A percentile compares a stretch with the other conserved stretches of the same genome.
Evolutionary conservation across 2,113 vertebrate genomes (phyloP).

Genomic region (Turdus rufiventris): DNA sequence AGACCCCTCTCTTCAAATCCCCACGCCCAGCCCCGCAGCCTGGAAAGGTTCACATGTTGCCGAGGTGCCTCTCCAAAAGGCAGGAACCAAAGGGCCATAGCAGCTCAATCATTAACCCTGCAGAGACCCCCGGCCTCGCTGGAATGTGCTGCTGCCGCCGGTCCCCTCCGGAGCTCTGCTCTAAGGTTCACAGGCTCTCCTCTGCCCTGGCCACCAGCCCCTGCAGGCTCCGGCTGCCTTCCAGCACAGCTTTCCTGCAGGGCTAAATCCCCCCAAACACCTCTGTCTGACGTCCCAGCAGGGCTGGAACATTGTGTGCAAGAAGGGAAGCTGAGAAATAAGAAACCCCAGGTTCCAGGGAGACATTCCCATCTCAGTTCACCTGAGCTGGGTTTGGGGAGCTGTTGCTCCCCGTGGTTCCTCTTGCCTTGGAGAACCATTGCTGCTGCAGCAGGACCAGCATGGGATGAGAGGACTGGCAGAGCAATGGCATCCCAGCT

Average conservation of each 20-base stretch:
- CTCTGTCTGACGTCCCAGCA: rapidly evolving
- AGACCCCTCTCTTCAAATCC: not conserved
- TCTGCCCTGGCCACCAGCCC: not conserved
- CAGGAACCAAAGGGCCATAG: constrained; percentile 6
- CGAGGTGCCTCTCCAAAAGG: constrained; percentile 11
- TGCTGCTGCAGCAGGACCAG: not conserved
- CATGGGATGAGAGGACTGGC: rapidly evolving
- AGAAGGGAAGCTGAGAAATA: not conserved
- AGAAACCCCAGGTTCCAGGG: not conserved
- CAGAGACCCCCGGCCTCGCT: constrained; percentile 7
- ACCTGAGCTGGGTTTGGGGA: rapidly evolving
- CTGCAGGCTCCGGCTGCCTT: rapidly evolving
- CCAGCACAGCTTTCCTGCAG: not conserved
- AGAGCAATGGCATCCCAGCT: not conserved
- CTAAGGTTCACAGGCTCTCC: not conserved
- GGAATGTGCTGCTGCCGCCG: not conserved
- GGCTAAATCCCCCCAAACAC: rapidly evolving
- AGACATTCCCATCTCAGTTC: rapidly evolving
- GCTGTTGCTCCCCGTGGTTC: not conserved
- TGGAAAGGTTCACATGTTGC: not conserved
- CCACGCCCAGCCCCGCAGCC: not conserved
- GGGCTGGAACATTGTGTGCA: rapidly evolving
- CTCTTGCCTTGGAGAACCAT: not conserved
- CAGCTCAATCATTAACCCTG: constrained; percentile 67
- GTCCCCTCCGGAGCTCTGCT: not conserved